A percentile compares a stretch with the other conserved stretches of the same genome.
Conservation (phyloP, 2,888 invertebrate genomes). For the Prostheceraeus crozeri region DNA sequence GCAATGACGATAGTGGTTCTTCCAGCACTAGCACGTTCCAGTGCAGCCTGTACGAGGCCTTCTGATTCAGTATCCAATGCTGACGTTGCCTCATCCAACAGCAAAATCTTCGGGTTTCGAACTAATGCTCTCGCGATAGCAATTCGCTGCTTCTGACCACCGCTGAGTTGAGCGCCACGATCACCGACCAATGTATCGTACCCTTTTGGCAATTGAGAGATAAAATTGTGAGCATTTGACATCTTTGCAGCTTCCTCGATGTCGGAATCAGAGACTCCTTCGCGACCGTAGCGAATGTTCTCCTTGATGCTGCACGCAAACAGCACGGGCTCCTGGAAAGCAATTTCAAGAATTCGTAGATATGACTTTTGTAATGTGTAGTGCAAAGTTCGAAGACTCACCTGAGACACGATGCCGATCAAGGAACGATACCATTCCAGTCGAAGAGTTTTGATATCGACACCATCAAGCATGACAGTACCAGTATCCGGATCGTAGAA, state of each 20-base stretch:
- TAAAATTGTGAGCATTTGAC: constrained; percentile 52
- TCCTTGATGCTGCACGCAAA: constrained; percentile 57
- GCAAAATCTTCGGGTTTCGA: constrained; percentile 80
- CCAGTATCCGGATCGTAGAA: constrained; percentile 64
- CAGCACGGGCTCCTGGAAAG: constrained; percentile 64
- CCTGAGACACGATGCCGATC: constrained; percentile 46
- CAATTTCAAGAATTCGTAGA: no score
- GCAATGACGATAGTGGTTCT: constrained; percentile 57
- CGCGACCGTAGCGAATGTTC: constrained; percentile 55
- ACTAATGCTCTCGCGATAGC: constrained; percentile 93
- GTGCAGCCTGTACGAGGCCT: constrained; percentile 68
- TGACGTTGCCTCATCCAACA: constrained; percentile 97
- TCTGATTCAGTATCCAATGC: constrained; percentile 94
- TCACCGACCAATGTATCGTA: constrained; percentile 68
- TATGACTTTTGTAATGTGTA: no score
- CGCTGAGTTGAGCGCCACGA: constrained; percentile 80
- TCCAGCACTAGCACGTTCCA: constrained; percentile 62
- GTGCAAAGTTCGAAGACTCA: no score
- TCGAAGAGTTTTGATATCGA: constrained; percentile 53
- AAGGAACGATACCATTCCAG: constrained; percentile 51
- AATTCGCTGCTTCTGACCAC: constrained; percentile 97
- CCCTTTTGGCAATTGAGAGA: constrained; percentile 45
- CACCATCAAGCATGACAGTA: constrained; percentile 52
- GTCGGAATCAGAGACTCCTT: constrained; percentile 43
- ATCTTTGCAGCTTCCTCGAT: constrained; percentile 45